Percentiles rank a stretch among this genome's conserved stretches.
Evolutionary conservation across 2,888 invertebrate species (phyloP).

Genomic region (Yponomeuta cagnagella): DNA sequence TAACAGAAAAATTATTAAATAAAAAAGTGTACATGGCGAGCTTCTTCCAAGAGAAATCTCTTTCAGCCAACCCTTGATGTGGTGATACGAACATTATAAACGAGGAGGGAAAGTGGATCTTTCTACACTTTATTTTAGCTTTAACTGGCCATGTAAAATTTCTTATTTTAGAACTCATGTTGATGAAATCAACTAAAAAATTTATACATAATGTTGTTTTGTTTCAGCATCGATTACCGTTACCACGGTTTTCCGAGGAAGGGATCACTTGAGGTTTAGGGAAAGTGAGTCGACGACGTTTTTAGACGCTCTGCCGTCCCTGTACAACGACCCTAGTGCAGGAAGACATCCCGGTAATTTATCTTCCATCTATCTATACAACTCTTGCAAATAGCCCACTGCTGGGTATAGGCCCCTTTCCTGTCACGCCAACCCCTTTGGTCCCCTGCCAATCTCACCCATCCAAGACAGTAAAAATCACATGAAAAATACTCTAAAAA

Average conservation of each 20-base stretch:
- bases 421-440: no score
- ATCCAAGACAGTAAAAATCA: no score
- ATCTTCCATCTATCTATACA: background rate
- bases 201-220: background rate
- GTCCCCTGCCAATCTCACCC: no score
- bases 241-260: slow-evolving; percentile 11
- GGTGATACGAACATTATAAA: no score
- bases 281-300: background rate
- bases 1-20: no score
- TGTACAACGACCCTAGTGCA: slow-evolving; percentile 1
- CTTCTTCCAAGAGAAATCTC: no score
- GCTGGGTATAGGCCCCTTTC: background rate
- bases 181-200: background rate
- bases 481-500: no score
- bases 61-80: no score
- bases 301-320: background rate
- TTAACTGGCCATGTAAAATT: no score
- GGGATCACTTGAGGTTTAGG: background rate
- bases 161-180: background rate
- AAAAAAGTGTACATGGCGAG: no score
- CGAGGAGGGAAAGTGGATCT: no score
- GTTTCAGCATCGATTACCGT: slow-evolving; percentile 2
- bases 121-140: no score
- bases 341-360: slow-evolving; percentile 12
- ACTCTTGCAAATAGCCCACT: background rate